Evolutionary conservation across 2,888 invertebrate species (phyloP), one percentile per base, ranked within the genome.

Genomic region (Melinaea menophilus): DNA sequence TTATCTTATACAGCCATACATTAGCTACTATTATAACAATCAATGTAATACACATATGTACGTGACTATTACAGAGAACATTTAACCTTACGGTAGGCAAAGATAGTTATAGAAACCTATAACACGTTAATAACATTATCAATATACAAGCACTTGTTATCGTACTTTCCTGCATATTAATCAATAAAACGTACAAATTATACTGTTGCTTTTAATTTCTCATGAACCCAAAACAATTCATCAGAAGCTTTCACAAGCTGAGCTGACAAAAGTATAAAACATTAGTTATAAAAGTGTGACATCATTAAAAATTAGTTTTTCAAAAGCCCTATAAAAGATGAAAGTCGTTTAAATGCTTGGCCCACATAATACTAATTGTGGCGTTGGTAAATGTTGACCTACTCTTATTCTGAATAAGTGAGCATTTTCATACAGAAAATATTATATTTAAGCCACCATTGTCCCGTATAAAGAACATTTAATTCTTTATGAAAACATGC

Each of bases 381-480:
- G 67, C 60, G 55, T 63, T 60, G 58, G 64, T 35, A 60, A 65
- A 66, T 67, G 69, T 67, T 70, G 70, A 69, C 70, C 70, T 64
- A 67, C 65, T 69, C 69, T 59, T 65, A 62, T 67, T 69, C 63
- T 65, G 62, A 56, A 62, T 69, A 65, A 67, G 67, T 67, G 67
- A 65, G 58, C 22, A 22, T 22, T 22, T 22, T 22, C 63, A 61
- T 61, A 64, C 65, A 62, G 63, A 58, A 64, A 69, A 70, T 70
- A 70, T 70, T 70, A 69, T 69, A 22, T 22, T 22, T 22, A 22
- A 22, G 22, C 22, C 22, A 22, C 22, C 22, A 22, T 22, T 22
- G 22, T 64, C 62, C 63, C 59, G 66, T 66, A 68, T 60, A 70
- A 70, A 67, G 69, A 64, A 65, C 70, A 69, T 62, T 69, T 70